Evolutionary conservation across 2,888 invertebrate genomes (phyloP), one percentile per base, ranked within the genome.

Genomic region (Drosophila gaucha): DNA sequence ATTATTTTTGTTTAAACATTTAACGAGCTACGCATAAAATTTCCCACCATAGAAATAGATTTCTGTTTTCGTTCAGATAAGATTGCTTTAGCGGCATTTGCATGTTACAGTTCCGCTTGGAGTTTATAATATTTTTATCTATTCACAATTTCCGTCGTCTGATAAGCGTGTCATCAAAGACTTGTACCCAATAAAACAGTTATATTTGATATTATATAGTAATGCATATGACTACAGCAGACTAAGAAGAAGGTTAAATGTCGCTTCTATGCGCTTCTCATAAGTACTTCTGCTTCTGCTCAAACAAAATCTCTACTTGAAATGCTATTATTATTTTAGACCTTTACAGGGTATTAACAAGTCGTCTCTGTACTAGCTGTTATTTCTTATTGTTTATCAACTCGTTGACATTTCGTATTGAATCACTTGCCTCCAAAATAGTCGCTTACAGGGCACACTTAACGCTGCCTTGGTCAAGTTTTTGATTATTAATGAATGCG

Each of bases 381-480:
- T 12, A 28, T 1, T 38, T 28, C 16, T 26, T 8, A 24, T 20
- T 33, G 30, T 24, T 58, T 74, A 64, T 52, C 69, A 63, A 64
- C 39, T 26, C 30, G 16, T 47, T 51, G 62, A 59, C 47, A 51
- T 14, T 33, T 52, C 12, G 31, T 28, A 66, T 59, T 74, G 72
- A 76, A 60, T 74, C 74, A 74, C 30, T 63, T 47, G 51, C 5
- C 54, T 76, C 46, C 10, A 76, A 74, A 76, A 74, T 76, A 76
- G 77, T n/a, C 54, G 66, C 60, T 73, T 73, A 73, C 76, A 75
- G 41, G 60, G 50, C 59, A 4, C 22, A 26, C 6, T 31, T 56
- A 39, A 24, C 20, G 46, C 43, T 51, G 74, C 55, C 55, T 49
- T 69, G 80, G 63, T 69, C 77, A 63, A 70, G 41, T 44, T 43